Evolutionary conservation across 1,140 invertebrate genomes (phyloP).

Genomic region (Stegodyphus mimosarum): DNA sequence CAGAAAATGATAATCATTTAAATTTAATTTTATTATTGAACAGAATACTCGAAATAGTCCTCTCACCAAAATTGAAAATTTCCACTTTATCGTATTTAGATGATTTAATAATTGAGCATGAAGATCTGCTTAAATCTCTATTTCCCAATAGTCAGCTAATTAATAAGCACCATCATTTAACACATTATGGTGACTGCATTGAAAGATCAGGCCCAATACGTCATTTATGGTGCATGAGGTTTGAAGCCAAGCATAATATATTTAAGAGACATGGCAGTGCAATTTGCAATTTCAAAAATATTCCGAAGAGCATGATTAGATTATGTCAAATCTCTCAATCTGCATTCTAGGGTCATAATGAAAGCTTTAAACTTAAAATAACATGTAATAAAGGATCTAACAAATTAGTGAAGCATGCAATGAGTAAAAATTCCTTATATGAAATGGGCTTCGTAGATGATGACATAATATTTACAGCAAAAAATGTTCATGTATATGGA

Average conservation of each 20-base stretch:
- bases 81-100: constrained; percentile 8
- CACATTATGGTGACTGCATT: constrained; percentile 16
- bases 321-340: background rate
- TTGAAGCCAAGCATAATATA: constrained; percentile 19
- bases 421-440: background rate
- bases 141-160: constrained; percentile 13
- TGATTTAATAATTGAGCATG: background rate
- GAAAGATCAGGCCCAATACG: constrained; percentile 10
- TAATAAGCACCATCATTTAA: constrained; percentile 19
- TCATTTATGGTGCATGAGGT: constrained; percentile 11
- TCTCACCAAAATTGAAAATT: background rate
- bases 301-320: background rate
- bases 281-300: constrained; percentile 28
- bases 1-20: background rate
- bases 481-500: background rate
- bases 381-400: background rate
- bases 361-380: no score
- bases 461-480: background rate
- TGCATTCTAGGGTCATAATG: background rate
- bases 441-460: background rate
- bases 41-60: constrained; percentile 14
- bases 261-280: constrained; percentile 8
- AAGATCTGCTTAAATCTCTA: constrained; percentile 1
- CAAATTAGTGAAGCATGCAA: background rate
- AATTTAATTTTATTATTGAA: background rate